Evolutionary conservation across 2,888 invertebrate species (phyloP).

Genomic region (Mesorhabditis belari): DNA sequence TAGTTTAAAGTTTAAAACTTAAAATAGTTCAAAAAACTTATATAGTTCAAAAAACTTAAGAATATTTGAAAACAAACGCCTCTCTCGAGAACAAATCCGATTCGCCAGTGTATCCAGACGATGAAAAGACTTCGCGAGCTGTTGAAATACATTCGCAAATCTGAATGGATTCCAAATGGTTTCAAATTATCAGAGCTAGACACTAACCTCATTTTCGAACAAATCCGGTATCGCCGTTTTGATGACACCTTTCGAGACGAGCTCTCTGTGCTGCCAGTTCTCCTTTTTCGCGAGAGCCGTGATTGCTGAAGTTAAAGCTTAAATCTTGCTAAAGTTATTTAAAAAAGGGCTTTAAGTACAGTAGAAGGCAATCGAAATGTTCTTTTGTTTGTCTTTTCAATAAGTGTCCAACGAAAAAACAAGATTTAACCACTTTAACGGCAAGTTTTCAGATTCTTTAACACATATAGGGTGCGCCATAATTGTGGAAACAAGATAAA

Average conservation of each 20-base stretch:
- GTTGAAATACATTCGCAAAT: conserved; percentile 41
- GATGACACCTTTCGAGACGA: conserved; percentile 29
- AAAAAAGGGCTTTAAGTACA: not conserved
- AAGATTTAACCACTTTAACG: too few relatives aligned
- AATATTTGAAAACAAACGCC: not conserved
- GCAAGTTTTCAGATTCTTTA: too few relatives aligned
- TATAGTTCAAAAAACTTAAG: not conserved
- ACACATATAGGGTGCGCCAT: too few relatives aligned
- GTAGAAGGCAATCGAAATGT: not conserved
- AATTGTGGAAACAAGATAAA: too few relatives aligned
- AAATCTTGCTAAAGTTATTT: not conserved
- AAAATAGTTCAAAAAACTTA: not conserved
- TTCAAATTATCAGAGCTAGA: not conserved
- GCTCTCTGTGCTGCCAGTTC: conserved; percentile 45
- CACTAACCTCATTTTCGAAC: conserved; percentile 44
- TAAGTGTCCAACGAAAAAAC: too few relatives aligned
- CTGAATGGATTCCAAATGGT: conserved; percentile 7
- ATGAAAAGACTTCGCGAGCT: conserved; percentile 37
- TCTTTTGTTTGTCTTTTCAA: too few relatives aligned
- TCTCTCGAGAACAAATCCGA: conserved; percentile 46
- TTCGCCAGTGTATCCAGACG: conserved; percentile 42
- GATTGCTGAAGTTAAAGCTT: conserved; percentile 12
- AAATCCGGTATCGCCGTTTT: conserved; percentile 50
- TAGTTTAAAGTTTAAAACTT: too few relatives aligned
- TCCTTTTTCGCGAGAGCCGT: conserved; percentile 37